Percentiles rank a stretch among this genome's conserved stretches.
phyloP scores from a whole-genome alignment of 2,113 vertebrate species.

The Melanotaenia duboulayi region DNA sequence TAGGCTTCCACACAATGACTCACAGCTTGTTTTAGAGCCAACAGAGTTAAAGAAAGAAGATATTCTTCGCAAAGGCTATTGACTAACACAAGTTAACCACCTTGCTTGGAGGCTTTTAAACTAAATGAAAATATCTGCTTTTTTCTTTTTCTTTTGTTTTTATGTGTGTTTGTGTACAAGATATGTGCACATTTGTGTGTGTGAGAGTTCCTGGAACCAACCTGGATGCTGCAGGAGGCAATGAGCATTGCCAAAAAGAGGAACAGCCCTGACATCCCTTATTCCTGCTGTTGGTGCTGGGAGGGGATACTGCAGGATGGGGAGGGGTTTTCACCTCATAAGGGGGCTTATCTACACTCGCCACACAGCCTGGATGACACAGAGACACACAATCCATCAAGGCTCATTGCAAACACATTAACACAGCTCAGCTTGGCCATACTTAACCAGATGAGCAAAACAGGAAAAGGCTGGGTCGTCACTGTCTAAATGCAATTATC shows the following conservation, averaged over 20 bases:
- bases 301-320: constrained; percentile 58
- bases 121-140: not conserved
- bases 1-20: constrained; percentile 7
- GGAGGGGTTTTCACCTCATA: constrained; percentile 75
- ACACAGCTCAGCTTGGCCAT: constrained; percentile 21
- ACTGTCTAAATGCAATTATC: constrained; percentile 12
- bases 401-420: constrained; percentile 46
- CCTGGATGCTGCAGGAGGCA: constrained; percentile 81
- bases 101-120: not conserved
- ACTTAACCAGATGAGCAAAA: constrained; percentile 28
- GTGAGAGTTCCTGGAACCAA: constrained; percentile 42
- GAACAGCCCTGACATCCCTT: constrained; percentile 78
- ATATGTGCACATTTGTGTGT: not conserved
- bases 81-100: constrained; percentile 19
- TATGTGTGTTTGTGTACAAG: not conserved
- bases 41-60: constrained; percentile 4
- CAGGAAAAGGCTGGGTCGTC: constrained; percentile 42
- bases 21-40: constrained; percentile 34
- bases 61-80: constrained; percentile 22
- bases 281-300: constrained; percentile 64
- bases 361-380: constrained; percentile 76
- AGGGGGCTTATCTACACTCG: constrained; percentile 71
- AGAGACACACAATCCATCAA: constrained; percentile 69
- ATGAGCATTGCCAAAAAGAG: constrained; percentile 72
- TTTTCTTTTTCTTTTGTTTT: too few relatives aligned